Conservation (phyloP, 2,888 invertebrate species). For the Drosophila maculinotata region DNA sequence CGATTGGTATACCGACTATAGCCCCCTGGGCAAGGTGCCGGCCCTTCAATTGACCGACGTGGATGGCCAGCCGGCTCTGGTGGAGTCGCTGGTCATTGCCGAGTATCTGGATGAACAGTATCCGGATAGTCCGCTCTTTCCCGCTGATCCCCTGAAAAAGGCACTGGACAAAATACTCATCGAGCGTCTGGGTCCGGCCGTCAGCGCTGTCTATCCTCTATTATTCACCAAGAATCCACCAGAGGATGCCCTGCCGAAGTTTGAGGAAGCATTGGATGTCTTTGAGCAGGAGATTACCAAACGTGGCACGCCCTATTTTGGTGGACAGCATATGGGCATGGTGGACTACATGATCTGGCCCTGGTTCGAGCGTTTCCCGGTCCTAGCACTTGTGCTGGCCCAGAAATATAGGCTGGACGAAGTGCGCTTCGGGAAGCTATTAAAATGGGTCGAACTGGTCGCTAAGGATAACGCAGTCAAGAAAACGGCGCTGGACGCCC, state of each 20-base stretch:
- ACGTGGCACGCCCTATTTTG: conserved; percentile 89
- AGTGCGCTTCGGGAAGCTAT: conserved; percentile 43
- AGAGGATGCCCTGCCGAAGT: conserved; percentile 64
- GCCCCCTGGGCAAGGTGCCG: conserved; percentile 90
- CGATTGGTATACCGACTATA: conserved; percentile 91
- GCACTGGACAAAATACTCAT: conserved; percentile 84
- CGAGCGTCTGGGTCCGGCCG: conserved; percentile 81
- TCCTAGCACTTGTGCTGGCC: conserved; percentile 87
- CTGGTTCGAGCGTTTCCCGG: conserved; percentile 89
- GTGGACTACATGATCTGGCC: conserved; percentile 95
- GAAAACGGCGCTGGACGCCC: conserved; percentile 88
- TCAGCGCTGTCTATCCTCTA: conserved; percentile 80
- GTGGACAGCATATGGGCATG: conserved; percentile 90
- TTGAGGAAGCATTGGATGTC: conserved; percentile 86
- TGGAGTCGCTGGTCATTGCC: conserved; percentile 92
- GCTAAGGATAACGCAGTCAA: conserved; percentile 90
- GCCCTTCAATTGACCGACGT: conserved; percentile 89
- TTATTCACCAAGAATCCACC: conserved; percentile 64
- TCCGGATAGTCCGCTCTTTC: conserved; percentile 88
- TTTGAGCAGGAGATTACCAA: conserved; percentile 89
- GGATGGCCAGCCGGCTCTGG: conserved; percentile 87
- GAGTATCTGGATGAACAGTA: conserved; percentile 93
- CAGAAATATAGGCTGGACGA: conserved; percentile 85
- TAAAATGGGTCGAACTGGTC: conserved; percentile 87
- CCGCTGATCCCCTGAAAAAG: conserved; percentile 85